Conservation (phyloP, 2,888 invertebrate genomes). For the Agriotes lineatus region DNA sequence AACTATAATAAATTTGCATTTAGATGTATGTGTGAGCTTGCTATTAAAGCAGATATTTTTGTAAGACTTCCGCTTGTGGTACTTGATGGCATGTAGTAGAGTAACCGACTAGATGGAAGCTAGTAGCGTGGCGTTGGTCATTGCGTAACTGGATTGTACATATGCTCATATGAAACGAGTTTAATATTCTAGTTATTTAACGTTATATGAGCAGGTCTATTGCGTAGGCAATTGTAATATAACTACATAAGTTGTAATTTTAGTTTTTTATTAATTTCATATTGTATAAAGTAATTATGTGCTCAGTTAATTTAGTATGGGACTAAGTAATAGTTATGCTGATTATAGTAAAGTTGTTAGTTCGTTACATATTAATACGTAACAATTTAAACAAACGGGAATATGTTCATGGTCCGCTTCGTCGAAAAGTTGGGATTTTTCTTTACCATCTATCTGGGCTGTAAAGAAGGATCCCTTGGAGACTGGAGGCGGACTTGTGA, state of each 20-base stretch:
- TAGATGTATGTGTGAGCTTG: not conserved
- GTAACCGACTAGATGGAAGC: not conserved
- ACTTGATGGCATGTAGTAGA: not conserved
- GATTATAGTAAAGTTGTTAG: constrained; percentile 23
- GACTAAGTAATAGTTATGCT: constrained; percentile 33
- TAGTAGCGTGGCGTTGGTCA: not conserved
- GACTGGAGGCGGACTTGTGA: not conserved
- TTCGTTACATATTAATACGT: constrained; percentile 25
- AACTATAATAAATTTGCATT: not conserved
- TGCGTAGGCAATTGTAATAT: constrained; percentile 40
- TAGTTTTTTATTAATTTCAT: constrained; percentile 29
- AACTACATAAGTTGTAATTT: constrained; percentile 29
- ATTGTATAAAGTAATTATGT: constrained; percentile 34
- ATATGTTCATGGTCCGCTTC: not conserved
- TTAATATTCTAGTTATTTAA: constrained; percentile 31
- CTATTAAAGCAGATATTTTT: constrained; percentile 2
- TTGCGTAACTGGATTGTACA: constrained; percentile 16
- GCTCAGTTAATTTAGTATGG: constrained; percentile 34
- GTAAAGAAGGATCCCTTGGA: not conserved
- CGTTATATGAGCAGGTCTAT: constrained; percentile 27
- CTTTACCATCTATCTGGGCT: not conserved
- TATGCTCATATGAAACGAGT: constrained; percentile 26
- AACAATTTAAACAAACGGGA: constrained; percentile 14
- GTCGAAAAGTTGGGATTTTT: not conserved
- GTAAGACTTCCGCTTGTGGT: not conserved